Percentiles rank a stretch among this genome's conserved stretches.
These are phyloP conservation scores for Danio rerio DNA, from an alignment of 2,113 vertebrate genomes.

Conservation along the genomic window DNA sequence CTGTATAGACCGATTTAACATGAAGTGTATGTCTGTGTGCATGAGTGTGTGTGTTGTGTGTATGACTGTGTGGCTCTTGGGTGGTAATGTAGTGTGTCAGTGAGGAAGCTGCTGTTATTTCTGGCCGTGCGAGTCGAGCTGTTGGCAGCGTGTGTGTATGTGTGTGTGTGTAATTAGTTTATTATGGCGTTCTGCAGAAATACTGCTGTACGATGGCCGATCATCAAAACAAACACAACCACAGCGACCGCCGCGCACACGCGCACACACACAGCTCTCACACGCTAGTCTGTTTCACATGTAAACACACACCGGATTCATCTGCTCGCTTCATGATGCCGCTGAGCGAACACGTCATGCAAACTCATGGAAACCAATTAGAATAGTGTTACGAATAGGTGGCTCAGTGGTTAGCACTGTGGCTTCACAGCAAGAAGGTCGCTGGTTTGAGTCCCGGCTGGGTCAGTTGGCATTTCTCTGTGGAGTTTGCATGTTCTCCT, in stretches of 20 bases:
- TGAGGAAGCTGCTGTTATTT: slow-evolving; percentile 54
- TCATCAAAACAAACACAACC: slow-evolving; percentile 41
- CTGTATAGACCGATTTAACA: slow-evolving; percentile 27
- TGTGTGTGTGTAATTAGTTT: slow-evolving; percentile 44
- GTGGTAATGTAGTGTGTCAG: slow-evolving; percentile 31
- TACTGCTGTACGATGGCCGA: slow-evolving; percentile 39
- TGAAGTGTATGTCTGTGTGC: slow-evolving; percentile 34
- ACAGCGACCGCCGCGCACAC: slow-evolving; percentile 16
- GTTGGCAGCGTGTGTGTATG: slow-evolving; percentile 43
- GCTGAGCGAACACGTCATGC: not conserved
- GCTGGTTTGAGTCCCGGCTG: no score
- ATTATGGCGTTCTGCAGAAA: slow-evolving; percentile 46
- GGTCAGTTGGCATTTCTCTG: no score
- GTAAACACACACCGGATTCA: slow-evolving; percentile 8
- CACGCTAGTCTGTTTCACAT: slow-evolving; percentile 16
- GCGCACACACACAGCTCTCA: not conserved
- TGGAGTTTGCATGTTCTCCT: no score
- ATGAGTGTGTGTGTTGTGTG: slow-evolving; percentile 2
- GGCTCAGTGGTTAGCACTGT: no score
- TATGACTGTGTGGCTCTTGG: slow-evolving; percentile 52
- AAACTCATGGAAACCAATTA: not conserved
- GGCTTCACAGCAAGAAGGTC: no score
- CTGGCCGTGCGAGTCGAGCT: slow-evolving; percentile 29
- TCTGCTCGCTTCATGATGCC: not conserved
- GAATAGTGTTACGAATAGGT: no score